phyloP scores from a whole-genome alignment of 2,888 invertebrate genomes.

The Cacoxenus indagator region DNA sequence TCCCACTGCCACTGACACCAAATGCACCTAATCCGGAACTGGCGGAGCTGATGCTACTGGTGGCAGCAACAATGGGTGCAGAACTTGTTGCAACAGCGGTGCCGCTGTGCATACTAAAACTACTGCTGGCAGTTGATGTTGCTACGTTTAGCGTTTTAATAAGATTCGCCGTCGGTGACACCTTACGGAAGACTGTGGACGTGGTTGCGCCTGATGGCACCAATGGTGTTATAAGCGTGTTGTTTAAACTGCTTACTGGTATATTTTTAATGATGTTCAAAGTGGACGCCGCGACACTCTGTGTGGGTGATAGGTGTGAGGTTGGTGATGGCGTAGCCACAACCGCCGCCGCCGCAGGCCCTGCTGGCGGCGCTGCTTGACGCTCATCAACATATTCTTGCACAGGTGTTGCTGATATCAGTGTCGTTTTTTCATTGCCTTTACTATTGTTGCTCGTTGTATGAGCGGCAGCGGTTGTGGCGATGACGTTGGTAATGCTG shows the following conservation, averaged over 20 bases:
- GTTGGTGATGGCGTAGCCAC: conserved; percentile 15
- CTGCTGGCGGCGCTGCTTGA: not conserved
- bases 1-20: conserved; percentile 24
- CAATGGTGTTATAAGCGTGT: conserved; percentile 50
- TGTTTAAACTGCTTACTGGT: conserved; percentile 52
- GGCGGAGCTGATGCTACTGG: too few species aligned
- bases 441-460: not conserved
- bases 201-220: conserved; percentile 27
- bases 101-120: conserved; percentile 27
- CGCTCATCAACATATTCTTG: conserved; percentile 4
- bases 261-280: conserved; percentile 56
- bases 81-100: conserved; percentile 23
- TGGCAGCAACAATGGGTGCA: conserved; percentile 32
- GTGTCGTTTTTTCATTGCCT: conserved; percentile 1
- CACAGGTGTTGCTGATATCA: conserved; percentile 6
- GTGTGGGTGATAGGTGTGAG: conserved; percentile 29
- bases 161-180: conserved; percentile 20
- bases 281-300: conserved; percentile 47
- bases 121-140: conserved; percentile 27
- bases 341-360: not conserved
- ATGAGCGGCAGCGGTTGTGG: too few species aligned
- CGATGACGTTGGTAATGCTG: not conserved
- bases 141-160: conserved; percentile 17
- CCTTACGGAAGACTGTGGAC: conserved; percentile 38
- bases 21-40: conserved; percentile 31